Percentiles rank a stretch among this genome's conserved stretches.
These are phyloP conservation scores for Tolypeutes matacus DNA, from an alignment of 2,797 vertebrate genomes.

Conservation along the genomic window DNA sequence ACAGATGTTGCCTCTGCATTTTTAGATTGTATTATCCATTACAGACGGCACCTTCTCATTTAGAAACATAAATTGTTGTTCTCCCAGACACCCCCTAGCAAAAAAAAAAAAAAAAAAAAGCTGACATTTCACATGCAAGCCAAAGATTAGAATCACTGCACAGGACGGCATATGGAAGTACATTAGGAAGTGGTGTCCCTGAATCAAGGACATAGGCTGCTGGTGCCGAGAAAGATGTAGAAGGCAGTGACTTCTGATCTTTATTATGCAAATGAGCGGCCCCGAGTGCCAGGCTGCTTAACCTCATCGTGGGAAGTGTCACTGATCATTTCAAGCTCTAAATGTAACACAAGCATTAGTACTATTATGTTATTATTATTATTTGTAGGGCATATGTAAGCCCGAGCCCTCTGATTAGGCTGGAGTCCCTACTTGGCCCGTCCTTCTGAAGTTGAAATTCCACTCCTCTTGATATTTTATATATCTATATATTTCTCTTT, in stretches of 20 bases:
- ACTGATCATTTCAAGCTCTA: conserved; percentile 62
- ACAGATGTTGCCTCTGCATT: conserved; percentile 82
- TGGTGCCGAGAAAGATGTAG: background rate
- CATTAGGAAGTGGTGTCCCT: conserved; percentile 78
- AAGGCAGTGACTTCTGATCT: conserved; percentile 77
- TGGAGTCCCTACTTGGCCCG: conserved; percentile 1
- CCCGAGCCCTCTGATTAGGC: conserved; percentile 60
- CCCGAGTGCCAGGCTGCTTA: conserved; percentile 58
- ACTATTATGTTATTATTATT: conserved; percentile 66
- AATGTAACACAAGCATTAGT: conserved; percentile 7
- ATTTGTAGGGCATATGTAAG: conserved; percentile 70
- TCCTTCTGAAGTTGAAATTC: background rate
- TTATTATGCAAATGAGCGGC: conserved; percentile 78
- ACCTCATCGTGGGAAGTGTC: conserved; percentile 76
- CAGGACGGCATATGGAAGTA: background rate
- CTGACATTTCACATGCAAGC: conserved; percentile 83
- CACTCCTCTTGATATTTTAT: background rate
- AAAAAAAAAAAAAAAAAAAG: conserved; percentile 64
- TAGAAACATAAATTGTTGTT: conserved; percentile 87
- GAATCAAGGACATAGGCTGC: conserved; percentile 75
- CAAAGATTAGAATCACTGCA: conserved; percentile 85
- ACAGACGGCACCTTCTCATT: conserved; percentile 85
- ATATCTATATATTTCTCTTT: background rate
- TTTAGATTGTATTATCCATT: conserved; percentile 88
- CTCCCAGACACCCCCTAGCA: background rate